Evolutionary conservation across 2,797 vertebrate species (phyloP).

Genomic region (Brachyalestes nurse): DNA sequence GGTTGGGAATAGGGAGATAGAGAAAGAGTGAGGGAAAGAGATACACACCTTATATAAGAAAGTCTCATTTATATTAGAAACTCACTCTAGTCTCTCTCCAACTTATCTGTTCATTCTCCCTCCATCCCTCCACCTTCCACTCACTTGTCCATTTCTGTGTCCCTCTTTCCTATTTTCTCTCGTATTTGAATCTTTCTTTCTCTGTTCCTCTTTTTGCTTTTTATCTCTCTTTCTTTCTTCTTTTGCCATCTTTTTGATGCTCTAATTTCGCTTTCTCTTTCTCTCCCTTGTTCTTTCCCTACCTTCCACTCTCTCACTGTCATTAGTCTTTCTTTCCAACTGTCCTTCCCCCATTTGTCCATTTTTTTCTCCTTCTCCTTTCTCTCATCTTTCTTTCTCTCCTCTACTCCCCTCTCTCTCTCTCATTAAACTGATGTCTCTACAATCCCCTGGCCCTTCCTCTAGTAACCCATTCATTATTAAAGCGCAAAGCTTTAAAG

Average conservation of each 20-base stretch:
- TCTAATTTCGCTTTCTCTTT: not conserved
- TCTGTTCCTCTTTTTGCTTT: not conserved
- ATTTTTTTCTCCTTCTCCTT: not conserved
- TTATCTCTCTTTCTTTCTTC: not conserved
- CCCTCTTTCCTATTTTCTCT: slow-evolving; percentile 62
- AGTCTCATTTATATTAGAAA: too few species aligned
- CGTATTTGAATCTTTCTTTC: slow-evolving; percentile 25
- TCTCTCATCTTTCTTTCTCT: slow-evolving; percentile 49
- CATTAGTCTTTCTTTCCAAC: not conserved
- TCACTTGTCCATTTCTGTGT: slow-evolving; percentile 53
- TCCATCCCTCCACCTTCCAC: slow-evolving; percentile 44
- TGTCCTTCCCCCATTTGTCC: not conserved
- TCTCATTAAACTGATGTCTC: slow-evolving; percentile 50
- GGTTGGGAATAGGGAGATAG: too few species aligned
- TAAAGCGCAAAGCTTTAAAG: slow-evolving; percentile 51
- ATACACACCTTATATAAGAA: not conserved
- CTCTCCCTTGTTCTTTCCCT: not conserved
- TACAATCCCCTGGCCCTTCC: slow-evolving; percentile 66
- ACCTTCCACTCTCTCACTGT: not conserved
- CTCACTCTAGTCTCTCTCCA: too few species aligned
- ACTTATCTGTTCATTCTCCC: not conserved
- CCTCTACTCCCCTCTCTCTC: slow-evolving; percentile 55
- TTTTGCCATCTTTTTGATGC: not conserved
- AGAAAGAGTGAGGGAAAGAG: not conserved
- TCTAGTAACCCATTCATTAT: slow-evolving; percentile 68